Base-by-base conservation (phyloP, 2,888 invertebrate genomes). In the Orchesellides sinensis region DNA sequence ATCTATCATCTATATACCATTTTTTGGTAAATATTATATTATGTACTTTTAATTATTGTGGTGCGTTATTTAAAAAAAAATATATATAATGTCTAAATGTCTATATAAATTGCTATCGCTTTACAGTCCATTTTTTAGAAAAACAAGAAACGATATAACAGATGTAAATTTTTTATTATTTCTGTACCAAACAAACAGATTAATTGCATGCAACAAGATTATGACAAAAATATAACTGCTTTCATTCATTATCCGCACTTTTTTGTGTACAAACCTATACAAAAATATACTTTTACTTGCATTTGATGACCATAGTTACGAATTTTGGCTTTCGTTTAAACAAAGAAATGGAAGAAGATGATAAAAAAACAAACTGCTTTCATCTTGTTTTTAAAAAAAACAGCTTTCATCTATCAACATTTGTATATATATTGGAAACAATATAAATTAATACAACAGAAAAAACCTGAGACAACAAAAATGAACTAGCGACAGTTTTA, bases 31-130 rank as follows among this genome's bases (percentile, higher is more conserved):
- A 66, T 56, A 54, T 63, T 65, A 75, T 56, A 23, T n/a, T 35
- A 65, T 66, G 56, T 75, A 75, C 65, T 75, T 66, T 75, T 74
- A 65, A 49, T 74, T 65, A 66, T 75, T 75, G 65, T 75, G 75
- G 75, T 75, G 75, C 75, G 66, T 75, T 66, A 66, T 75, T 75
- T 73, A 49, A 49, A 63, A 72, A 49, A 70, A 49, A 61, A 73
- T 63, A 63, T 63, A 61, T 35, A 32, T 14, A 61, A 32, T 35
- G 29, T 61, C 14, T 32, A 32, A 29, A 27, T 61, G 23, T 49
- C 49, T n/a, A 49, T 21, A 49, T 25, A 54, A 23, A 10, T 25
- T 54, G 54, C 25, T 54, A 25, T n/a, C 25, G 54, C 54, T 54
- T 47, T 14, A 23, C 54, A 54, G 54, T 54, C 54, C 54, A 54